Evolutionary conservation across 2,113 vertebrate species (phyloP), one percentile per base, ranked within the genome.

Genomic region (Chionomys nivalis): DNA sequence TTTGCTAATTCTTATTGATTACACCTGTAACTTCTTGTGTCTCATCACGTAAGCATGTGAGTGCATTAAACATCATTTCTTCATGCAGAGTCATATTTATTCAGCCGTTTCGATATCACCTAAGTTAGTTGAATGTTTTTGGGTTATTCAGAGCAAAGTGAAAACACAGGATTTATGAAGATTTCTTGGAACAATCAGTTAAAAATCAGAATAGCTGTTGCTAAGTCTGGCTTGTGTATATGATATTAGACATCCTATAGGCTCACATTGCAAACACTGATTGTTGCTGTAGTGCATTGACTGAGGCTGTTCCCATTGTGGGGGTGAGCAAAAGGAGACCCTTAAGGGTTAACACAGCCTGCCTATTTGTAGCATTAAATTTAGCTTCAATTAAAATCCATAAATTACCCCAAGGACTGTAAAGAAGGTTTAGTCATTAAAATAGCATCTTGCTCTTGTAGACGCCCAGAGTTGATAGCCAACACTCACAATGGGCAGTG

Each of bases 121-220:
- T 47, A 63, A 58, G 42, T 93, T 90, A 79, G n/a, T 14, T 61
- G 8, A 49, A 42, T 76, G 31, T 39, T 61, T 82, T 65, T 42
- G 52, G 12, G 63, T 97, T 82, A 55, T 70, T 78, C 16, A 82
- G 13, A 83, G 78, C 13, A 49, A 96, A 96, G 36, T 90, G 24
- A 55, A 83, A 39, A 93, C 49, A 63, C 31, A 47, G 78, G 90
- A 75, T 58, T 90, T 93, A 87, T 49, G 33, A 93, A 44, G 49
- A 58, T 70, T 92, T 94, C 44, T 78, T 33, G 75, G 26, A 76
- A 94, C 39, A 85, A 79, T 81, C 14, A 77, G 31, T 47, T 70
- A 39, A 81, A 88, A 91, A 73, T 76, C 9, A 77, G 72, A 55
- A 68, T 82, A 97, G 39, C 55, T 87, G 58, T 44, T 83, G 42